Percentiles rank a stretch among this genome's conserved stretches.
These are phyloP conservation scores for Ptychoptera contaminata DNA, from an alignment of 2,888 invertebrate genomes.

Conservation along the genomic window DNA sequence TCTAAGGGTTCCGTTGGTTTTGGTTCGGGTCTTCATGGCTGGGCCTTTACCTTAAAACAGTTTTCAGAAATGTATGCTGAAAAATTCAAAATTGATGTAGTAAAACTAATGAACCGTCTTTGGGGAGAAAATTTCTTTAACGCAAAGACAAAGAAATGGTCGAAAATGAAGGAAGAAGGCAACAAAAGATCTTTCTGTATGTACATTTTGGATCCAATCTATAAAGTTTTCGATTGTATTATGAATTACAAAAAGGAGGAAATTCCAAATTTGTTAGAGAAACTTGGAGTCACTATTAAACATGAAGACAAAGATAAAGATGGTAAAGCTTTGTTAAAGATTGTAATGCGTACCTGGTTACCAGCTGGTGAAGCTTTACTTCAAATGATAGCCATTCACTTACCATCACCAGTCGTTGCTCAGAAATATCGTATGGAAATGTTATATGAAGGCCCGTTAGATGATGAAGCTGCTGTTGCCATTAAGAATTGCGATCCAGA, in stretches of 20 bases:
- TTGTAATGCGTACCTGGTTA: constrained; percentile 98
- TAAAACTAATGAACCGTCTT: constrained; percentile 90
- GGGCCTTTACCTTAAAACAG: constrained; percentile 99
- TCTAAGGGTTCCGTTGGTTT: constrained; percentile 98
- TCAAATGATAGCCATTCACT: constrained; percentile 99
- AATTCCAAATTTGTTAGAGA: constrained; percentile 69
- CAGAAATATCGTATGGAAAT: constrained; percentile 99
- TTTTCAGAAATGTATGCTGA: constrained; percentile 98
- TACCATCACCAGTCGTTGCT: constrained; percentile 97
- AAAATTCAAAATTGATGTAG: constrained; percentile 95
- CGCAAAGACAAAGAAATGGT: constrained; percentile 94
- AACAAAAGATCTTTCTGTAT: constrained; percentile 97
- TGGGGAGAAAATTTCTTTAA: constrained; percentile 99
- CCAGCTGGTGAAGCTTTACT: constrained; percentile 98
- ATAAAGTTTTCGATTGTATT: constrained; percentile 67
- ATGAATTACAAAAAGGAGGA: constrained; percentile 96
- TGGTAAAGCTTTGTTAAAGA: constrained; percentile 90
- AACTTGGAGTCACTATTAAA: constrained; percentile 81
- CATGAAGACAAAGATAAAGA: constrained; percentile 94
- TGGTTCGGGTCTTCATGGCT: constrained; percentile 98
- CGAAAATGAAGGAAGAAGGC: constrained; percentile 74
- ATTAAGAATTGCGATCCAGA: constrained; percentile 90
- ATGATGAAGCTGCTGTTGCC: constrained; percentile 87
- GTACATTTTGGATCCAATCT: constrained; percentile 98
- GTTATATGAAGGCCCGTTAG: constrained; percentile 96